phyloP scores from a whole-genome alignment of 2,888 invertebrate species.

The Nephrotoma flavescens region DNA sequence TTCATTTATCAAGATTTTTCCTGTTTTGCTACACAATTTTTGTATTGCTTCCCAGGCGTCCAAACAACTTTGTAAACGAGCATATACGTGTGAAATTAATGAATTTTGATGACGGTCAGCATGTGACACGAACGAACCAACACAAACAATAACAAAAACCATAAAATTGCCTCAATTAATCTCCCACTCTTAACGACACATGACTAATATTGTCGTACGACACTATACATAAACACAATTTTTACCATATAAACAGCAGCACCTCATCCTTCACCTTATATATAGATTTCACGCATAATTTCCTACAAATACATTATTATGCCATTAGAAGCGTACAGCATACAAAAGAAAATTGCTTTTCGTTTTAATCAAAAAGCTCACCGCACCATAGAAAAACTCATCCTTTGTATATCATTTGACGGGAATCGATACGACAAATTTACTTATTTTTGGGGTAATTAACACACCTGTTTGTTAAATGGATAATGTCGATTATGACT shows the following conservation, averaged over 20 bases:
- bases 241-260: not conserved
- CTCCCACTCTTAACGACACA: not conserved
- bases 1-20: not conserved
- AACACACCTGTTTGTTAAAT: not conserved
- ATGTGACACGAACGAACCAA: not conserved
- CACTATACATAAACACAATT: not conserved
- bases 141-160: not conserved
- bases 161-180: not conserved
- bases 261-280: not conserved
- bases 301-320: not conserved
- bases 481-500: not conserved
- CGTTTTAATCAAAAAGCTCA: not conserved
- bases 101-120: not conserved
- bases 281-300: not conserved
- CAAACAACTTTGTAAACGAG: not conserved
- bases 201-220: not conserved
- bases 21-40: not conserved
- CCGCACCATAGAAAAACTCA: not conserved
- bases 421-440: not conserved
- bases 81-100: not conserved
- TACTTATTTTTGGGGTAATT: not conserved
- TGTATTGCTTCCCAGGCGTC: not conserved
- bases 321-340: not conserved
- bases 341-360: not conserved
- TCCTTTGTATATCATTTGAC: not conserved